Evolutionary conservation across 2,113 vertebrate genomes (phyloP).

Genomic region (Hymenochirus boettgeri): DNA sequence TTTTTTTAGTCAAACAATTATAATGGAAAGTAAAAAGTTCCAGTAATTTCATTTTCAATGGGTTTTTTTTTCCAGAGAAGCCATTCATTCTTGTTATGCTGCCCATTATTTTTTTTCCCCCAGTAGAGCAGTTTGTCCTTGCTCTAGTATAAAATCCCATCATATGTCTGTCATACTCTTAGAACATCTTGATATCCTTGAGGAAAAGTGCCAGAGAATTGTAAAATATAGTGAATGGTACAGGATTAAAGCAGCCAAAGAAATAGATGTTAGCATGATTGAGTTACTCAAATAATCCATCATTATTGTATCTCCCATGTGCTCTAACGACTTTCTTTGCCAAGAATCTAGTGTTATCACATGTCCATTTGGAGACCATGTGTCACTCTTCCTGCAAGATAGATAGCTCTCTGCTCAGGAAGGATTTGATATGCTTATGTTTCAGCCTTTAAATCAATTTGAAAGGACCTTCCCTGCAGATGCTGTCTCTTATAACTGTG

Average conservation of each 20-base stretch:
- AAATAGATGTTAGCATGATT: conserved; percentile 50
- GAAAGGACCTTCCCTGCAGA: conserved; percentile 55
- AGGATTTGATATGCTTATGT: conserved; percentile 56
- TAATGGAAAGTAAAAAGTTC: conserved; percentile 56
- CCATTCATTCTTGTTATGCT: conserved; percentile 65
- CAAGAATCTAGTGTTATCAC: conserved; percentile 52
- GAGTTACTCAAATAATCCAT: conserved; percentile 51
- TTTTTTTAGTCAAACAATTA: conserved; percentile 59
- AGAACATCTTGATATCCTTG: conserved; percentile 61
- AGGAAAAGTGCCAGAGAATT: conserved; percentile 47
- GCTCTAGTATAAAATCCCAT: conserved; percentile 57
- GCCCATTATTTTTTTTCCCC: conserved; percentile 48
- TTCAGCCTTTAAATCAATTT: conserved; percentile 65
- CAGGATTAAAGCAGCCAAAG: conserved; percentile 49
- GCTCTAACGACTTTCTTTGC: conserved; percentile 52
- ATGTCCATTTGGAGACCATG: conserved; percentile 55
- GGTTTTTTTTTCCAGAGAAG: conserved; percentile 53
- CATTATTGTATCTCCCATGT: conserved; percentile 53
- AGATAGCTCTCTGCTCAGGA: conserved; percentile 47
- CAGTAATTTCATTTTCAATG: conserved; percentile 61
- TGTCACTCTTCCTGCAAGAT: conserved; percentile 63
- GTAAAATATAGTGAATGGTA: conserved; percentile 45
- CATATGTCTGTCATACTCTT: conserved; percentile 49
- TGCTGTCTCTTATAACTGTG: conserved; percentile 54
- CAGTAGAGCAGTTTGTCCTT: conserved; percentile 49